Base-by-base conservation (phyloP, 1,140 invertebrate species). In the Formica selysi region DNA sequence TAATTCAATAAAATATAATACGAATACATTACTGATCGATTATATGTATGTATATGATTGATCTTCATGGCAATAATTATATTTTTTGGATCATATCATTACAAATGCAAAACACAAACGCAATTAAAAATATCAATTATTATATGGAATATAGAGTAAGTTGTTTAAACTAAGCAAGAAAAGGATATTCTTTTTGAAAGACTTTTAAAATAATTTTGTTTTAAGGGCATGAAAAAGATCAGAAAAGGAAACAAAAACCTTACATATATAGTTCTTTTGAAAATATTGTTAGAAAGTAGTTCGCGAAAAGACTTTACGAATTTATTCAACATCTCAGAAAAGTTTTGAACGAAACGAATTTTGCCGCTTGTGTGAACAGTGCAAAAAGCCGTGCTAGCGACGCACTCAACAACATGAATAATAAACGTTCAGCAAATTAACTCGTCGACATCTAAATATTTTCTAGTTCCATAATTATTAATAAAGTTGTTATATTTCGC, bases 391-490 rank as follows among this genome's bases (percentile, higher is more conserved):
- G 13, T 59, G 7, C 26, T 71, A 41, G 7, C 62, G 4, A 13
- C 32, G 22, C n/a, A 11, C 64, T 70, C 36, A 41, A 22, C 16
- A 57, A 59, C 8, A 70, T 70, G 78, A 80, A 70, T 70, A 80
- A 80, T 80, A 70, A 80, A 70, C 48, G 32, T 80, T 80, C 22
- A 57, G 26, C 48, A 70, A 80, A 80, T 80, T 80, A 80, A 57
- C 29, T 2, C 13, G 59, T 68, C 16, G n/a, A 29, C 51, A 6
- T 57, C 57, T 80, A 41, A 57, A 70, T 70, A 3, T 32, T 22
- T 32, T 54, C 32, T n/a, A 54, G n/a, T 80, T 26, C 16, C 22
- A 26, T 44, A 70, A 80, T 70, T 57, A 70, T 44, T 70, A 68
- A 80, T 67, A 68, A 38, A 54, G 22, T 32, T 41, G 2, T 16